These are phyloP conservation scores for Euwallacea similis DNA, from an alignment of 1,140 invertebrate genomes.

Conservation along the genomic window DNA sequence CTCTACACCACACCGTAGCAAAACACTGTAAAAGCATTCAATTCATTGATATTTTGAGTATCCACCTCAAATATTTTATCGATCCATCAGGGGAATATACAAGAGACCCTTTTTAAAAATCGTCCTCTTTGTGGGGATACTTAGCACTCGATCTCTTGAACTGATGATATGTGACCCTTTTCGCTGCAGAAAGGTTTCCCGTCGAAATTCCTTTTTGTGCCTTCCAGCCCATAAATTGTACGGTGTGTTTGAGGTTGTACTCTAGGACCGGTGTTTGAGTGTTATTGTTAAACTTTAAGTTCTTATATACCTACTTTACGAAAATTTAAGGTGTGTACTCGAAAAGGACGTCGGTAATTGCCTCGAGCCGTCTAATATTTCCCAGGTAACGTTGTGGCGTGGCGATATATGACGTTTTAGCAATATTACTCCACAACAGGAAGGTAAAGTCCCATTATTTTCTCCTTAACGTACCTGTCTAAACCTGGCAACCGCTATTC, in stretches of 20 bases:
- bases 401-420: constrained; percentile 1
- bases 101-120: constrained; percentile 22
- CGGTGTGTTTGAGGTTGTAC: constrained; percentile 6
- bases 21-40: too few relatives aligned
- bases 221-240: constrained; percentile 17
- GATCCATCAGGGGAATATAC: constrained; percentile 6
- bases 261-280: neutral
- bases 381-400: neutral
- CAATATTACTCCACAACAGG: constrained; percentile 9
- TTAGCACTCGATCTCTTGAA: constrained; percentile 24
- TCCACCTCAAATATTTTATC: neutral
- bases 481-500: constrained; percentile 16
- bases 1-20: too few relatives aligned
- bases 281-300: constrained; percentile 11
- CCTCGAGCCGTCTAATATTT: neutral
- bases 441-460: constrained; percentile 20
- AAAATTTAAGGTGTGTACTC: neutral
- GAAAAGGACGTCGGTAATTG: neutral
- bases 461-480: constrained; percentile 22
- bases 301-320: neutral
- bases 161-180: constrained; percentile 30
- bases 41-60: too few relatives aligned
- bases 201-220: constrained; percentile 20
- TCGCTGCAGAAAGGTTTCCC: constrained; percentile 17
- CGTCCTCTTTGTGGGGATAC: constrained; percentile 16